phyloP scores from a whole-genome alignment of 2,113 vertebrate species.

The Meles meles region DNA sequence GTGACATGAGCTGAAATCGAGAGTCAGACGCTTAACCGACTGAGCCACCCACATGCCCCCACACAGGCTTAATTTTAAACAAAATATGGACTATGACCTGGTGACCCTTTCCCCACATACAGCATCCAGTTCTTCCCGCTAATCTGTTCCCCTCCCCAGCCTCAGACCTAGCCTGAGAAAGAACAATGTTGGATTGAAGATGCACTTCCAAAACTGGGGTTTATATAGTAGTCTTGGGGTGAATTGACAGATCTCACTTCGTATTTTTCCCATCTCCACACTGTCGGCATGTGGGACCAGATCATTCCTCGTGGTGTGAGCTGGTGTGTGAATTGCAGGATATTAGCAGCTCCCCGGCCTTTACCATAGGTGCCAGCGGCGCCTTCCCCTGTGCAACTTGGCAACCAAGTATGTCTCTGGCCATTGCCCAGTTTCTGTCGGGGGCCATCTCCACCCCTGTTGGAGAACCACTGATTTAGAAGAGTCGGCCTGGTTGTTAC shows the following conservation, averaged over 20 bases:
- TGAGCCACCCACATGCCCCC: neutral
- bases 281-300: neutral
- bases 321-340: neutral
- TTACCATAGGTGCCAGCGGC: neutral
- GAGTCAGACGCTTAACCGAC: neutral
- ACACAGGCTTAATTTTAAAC: neutral
- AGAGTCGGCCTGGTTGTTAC: neutral
- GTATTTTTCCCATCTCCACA: neutral
- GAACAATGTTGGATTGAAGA: neutral
- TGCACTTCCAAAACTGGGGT: neutral
- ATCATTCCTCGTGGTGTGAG: neutral
- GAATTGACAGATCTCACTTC: neutral
- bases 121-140: neutral
- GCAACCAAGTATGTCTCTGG: neutral
- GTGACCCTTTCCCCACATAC: neutral
- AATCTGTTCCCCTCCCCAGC: neutral
- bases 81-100: neutral
- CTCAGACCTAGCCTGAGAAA: neutral
- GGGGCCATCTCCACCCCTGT: fast-evolving
- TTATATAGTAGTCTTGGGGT: neutral
- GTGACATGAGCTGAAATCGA: neutral
- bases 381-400: neutral
- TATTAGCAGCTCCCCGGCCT: neutral
- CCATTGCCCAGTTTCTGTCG: neutral
- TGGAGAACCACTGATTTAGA: neutral